A percentile compares a stretch with the other conserved stretches of the same genome.
Evolutionary conservation across 2,113 vertebrate genomes (phyloP).

Genomic region (Romanogobio albipinnatus): DNA sequence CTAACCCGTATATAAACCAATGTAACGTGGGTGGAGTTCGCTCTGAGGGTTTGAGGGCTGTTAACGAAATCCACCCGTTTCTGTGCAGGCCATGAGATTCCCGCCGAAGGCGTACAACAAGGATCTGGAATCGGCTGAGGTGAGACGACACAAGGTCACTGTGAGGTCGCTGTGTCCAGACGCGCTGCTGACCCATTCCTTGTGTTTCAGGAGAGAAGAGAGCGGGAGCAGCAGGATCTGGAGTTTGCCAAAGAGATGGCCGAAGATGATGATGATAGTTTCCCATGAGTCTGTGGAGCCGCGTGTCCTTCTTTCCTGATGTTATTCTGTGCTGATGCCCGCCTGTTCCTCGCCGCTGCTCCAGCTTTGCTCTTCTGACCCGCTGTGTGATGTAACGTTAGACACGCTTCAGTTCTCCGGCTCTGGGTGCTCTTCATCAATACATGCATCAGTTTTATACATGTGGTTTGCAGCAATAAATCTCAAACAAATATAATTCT

Average conservation of each 20-base stretch:
- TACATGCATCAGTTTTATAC: constrained; percentile 8
- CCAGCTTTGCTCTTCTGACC: not conserved
- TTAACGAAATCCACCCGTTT: constrained; percentile 1
- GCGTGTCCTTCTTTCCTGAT: not conserved
- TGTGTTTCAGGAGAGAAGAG: constrained; percentile 86
- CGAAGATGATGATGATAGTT: constrained; percentile 95
- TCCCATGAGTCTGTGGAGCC: constrained; percentile 78
- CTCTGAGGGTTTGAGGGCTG: too few relatives aligned
- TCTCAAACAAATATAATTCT: not conserved
- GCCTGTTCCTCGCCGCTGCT: not conserved
- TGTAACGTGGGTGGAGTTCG: too few relatives aligned
- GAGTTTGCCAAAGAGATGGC: constrained; percentile 99
- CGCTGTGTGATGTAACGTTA: not conserved
- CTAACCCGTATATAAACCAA: too few relatives aligned
- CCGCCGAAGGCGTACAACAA: constrained; percentile 99
- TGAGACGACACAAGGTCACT: constrained; percentile 56
- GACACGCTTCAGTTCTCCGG: not conserved
- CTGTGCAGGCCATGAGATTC: constrained; percentile 92
- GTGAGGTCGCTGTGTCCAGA: too few relatives aligned
- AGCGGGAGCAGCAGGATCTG: constrained; percentile 96
- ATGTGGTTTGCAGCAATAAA: not conserved
- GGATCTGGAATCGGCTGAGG: constrained; percentile 98
- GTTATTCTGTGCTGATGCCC: not conserved
- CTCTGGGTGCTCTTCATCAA: not conserved
- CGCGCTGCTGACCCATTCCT: too few relatives aligned